Evolutionary conservation across 2,113 vertebrate species (phyloP), one percentile per base, ranked within the genome.

Genomic region (Acanthisitta chloris): DNA sequence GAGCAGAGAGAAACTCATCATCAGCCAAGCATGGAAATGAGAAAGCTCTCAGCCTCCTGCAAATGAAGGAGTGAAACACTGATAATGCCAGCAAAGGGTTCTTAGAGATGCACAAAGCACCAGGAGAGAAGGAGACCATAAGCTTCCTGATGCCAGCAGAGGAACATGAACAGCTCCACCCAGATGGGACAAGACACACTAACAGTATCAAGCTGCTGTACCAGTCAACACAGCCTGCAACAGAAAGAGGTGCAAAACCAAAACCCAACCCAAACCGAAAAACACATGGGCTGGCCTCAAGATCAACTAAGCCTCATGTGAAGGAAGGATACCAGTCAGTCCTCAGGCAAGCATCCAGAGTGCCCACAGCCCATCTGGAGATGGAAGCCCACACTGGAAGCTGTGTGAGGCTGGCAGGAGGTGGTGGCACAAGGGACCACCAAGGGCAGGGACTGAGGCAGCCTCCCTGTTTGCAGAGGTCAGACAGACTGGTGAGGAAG

Each of bases 1-100:
- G 42, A 72, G 61, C 70, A 85, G 34, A 92, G 54, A 78, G 85
- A 90, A 89, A 94, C 78, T 78, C 61, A 88, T 69, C 86, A 88
- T 70, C 73, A 74, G 49, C 67, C n/a, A 84, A 81, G 45, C 51
- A 86, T 14, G 71, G 83, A 94, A 86, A 95, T 51, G 45, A 92
- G 81, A 90, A 88, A 90, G 78, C 72, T 57, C 80, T 88, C 57
- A 73, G 70, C 51, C 78, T 86, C 67, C 40, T 0, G 5, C 58
- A 95, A 93, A 66, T 28, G 21, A 73, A 70, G 52, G 70, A 76
- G 42, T 40, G 61, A 95, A 92, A 95, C 87, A 78, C 5, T 78
- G 40, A 51, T 48, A 69, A 59, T 52, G 76, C 69, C 82, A 94
- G 57, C 26, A 55, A 88, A 45, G n/a, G n/a, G 28, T 24, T 85